Percentiles rank a stretch among this genome's conserved stretches.
These are phyloP conservation scores for Tachina grossa DNA, from an alignment of 2,888 invertebrate species.

Conservation along the genomic window DNA sequence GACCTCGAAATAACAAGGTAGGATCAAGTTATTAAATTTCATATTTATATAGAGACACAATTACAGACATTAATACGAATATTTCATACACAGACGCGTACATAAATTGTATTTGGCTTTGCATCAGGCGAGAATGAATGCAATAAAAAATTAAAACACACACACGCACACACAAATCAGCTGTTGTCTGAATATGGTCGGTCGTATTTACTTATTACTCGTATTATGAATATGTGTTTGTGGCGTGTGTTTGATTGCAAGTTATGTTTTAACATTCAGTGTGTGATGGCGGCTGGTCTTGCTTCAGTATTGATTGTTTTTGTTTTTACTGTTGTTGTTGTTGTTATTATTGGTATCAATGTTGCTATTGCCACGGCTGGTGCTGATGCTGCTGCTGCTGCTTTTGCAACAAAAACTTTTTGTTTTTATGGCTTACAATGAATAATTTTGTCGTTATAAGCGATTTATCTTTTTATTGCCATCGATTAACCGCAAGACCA, in stretches of 20 bases:
- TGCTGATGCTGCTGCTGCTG: constrained; percentile 48
- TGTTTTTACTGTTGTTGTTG: constrained; percentile 25
- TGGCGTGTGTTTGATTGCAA: constrained; percentile 7
- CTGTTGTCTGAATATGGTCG: constrained; percentile 4
- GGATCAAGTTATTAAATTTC: constrained; percentile 48
- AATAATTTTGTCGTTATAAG: constrained; percentile 81
- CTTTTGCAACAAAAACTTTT: constrained; percentile 51
- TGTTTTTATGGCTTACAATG: constrained; percentile 78
- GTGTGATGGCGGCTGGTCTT: constrained; percentile 54
- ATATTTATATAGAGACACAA: neutral
- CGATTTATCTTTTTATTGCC: constrained; percentile 79
- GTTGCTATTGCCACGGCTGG: constrained; percentile 4
- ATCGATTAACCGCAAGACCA: constrained; percentile 72
- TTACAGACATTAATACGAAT: neutral
- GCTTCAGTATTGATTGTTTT: constrained; percentile 20
- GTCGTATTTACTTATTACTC: neutral
- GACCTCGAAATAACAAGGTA: constrained; percentile 87
- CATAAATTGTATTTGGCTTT: neutral
- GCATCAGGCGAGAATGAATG: neutral
- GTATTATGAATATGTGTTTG: constrained; percentile 6
- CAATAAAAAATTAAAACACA: neutral
- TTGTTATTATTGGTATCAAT: neutral
- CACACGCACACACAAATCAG: neutral
- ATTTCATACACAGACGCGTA: neutral
- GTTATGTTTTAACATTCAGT: constrained; percentile 60